Evolutionary conservation across 2,888 invertebrate species (phyloP), one percentile per base, ranked within the genome.

Genomic region (Zaprionus bogoriensis): DNA sequence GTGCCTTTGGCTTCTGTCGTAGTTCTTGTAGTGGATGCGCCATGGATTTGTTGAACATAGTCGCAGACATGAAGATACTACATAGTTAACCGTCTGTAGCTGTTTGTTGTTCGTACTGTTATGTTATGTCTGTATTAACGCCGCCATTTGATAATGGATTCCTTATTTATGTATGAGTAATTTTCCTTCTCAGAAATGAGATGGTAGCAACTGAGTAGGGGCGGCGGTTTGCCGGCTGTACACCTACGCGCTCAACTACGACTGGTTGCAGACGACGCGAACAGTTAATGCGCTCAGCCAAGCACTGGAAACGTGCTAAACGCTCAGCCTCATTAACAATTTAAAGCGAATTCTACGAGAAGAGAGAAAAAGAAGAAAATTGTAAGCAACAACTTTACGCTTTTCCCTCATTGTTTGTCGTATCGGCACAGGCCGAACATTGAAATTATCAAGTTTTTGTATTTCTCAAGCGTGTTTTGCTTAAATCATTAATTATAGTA

Each of bases 141-240:
- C 71, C 63, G 67, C 68, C 80, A 81, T 85, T 86, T 81, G 71
- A 81, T 83, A 81, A 80, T 81, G 84, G 74, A 54, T 77, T 74
- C 64, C 57, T 74, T 72, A 71, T 72, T 74, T 74, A 77, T 85
- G 77, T 75, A 78, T 73, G 59, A 73, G 63, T 61, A 27, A 51
- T 51, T 52, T 63, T 58, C 54, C 57, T 22, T 9, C 30, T 42
- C 12, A 6, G 23, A 64, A 59, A 20, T 67, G 50, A 41, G 23
- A n/a, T n/a, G n/a, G n/a, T n/a, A 28, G 27, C 3, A n/a, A 30
- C 45, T 44, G 28, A 9, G 30, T 25, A 22, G n/a, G 12, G 5
- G n/a, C 42, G 23, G 23, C 38, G 32, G 7, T 25, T 9, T 12
- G 14, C 20, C 19, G 9, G 27, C 27, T 6, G 9, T 41, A 17